phyloP scores from a whole-genome alignment of 2,797 vertebrate genomes.

The Sebastes steindachneri region DNA sequence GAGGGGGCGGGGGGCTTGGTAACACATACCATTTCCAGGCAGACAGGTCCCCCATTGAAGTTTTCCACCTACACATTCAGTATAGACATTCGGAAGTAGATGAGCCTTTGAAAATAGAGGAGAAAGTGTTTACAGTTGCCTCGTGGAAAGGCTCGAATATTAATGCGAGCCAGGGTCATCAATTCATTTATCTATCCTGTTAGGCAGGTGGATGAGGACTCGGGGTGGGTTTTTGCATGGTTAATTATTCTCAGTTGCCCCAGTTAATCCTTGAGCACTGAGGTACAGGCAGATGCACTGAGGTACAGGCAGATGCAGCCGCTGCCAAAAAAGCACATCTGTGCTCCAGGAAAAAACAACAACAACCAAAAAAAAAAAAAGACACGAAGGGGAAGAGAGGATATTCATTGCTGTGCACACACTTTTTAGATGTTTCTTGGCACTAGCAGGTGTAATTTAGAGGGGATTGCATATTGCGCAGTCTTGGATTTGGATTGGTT shows the following conservation, averaged over 20 bases:
- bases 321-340: constrained; percentile 80
- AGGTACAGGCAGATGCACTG: constrained; percentile 74
- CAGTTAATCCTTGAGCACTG: constrained; percentile 76
- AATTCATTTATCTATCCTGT: constrained; percentile 66
- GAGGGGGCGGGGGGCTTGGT: neutral
- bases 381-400: constrained; percentile 25
- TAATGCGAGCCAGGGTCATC: constrained; percentile 55
- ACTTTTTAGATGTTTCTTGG: constrained; percentile 73
- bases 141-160: constrained; percentile 57
- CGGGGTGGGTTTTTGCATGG: constrained; percentile 64
- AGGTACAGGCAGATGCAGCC: constrained; percentile 69
- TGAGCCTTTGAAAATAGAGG: constrained; percentile 58
- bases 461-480: constrained; percentile 60
- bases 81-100: constrained; percentile 21
- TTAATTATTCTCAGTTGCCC: constrained; percentile 79
- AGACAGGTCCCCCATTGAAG: constrained; percentile 60
- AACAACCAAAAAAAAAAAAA: neutral
- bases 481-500: constrained; percentile 54
- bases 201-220: constrained; percentile 72
- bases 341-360: constrained; percentile 49
- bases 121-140: constrained; percentile 55
- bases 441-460: constrained; percentile 68
- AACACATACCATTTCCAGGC: constrained; percentile 41
- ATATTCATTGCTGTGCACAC: constrained; percentile 67
- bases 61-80: constrained; percentile 60